Evolutionary conservation across 2,113 vertebrate species (phyloP).

Genomic region (Pterocles orientalis): DNA sequence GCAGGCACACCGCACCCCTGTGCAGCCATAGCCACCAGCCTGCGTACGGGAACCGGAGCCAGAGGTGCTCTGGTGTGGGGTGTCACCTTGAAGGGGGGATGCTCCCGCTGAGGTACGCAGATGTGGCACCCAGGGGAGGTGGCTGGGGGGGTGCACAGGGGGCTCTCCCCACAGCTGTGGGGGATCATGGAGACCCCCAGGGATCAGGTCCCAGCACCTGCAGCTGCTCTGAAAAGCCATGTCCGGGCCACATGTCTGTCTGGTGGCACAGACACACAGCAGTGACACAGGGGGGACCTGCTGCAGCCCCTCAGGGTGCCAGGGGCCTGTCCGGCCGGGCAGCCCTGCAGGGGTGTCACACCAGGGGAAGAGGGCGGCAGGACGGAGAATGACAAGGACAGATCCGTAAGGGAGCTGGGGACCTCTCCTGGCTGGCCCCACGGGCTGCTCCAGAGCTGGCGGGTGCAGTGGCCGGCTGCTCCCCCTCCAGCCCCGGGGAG

Average conservation of each 20-base stretch:
- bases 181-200: background rate
- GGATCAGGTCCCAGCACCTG: background rate
- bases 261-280: background rate
- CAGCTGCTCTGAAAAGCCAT: background rate
- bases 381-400: background rate
- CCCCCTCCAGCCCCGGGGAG: rapidly evolving
- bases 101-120: background rate
- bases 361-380: background rate
- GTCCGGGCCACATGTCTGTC: rapidly evolving
- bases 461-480: rapidly evolving
- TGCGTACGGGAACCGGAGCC: rapidly evolving
- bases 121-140: rapidly evolving
- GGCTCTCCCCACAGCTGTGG: rapidly evolving
- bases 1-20: background rate
- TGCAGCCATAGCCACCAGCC: background rate
- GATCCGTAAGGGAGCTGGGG: background rate
- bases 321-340: rapidly evolving
- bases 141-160: too few relatives aligned
- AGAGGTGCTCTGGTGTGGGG: rapidly evolving
- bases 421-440: background rate
- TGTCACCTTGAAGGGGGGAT: rapidly evolving
- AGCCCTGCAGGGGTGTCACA: rapidly evolving
- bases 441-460: rapidly evolving
- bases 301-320: rapidly evolving
- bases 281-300: rapidly evolving